These are phyloP conservation scores for Osmerus mordax DNA, from an alignment of 2,113 vertebrate genomes.

Conservation along the genomic window DNA sequence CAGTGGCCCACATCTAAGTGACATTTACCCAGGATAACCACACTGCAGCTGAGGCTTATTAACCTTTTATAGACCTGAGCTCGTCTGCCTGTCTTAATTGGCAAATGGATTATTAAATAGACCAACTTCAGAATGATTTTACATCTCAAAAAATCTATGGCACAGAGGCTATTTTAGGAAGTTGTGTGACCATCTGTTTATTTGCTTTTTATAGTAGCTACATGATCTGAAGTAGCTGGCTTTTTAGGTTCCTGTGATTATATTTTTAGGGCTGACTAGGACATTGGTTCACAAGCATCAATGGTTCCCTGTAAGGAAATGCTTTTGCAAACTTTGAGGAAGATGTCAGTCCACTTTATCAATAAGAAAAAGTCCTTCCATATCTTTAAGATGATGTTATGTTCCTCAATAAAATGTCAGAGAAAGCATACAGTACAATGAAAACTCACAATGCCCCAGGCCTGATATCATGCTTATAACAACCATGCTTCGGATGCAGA, in stretches of 20 bases:
- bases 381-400: neutral
- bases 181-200: constrained; percentile 49
- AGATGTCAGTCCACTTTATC: neutral
- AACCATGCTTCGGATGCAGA: constrained; percentile 18
- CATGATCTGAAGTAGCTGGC: constrained; percentile 18
- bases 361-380: neutral
- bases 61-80: constrained; percentile 77
- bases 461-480: constrained; percentile 19
- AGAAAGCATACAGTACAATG: neutral
- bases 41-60: constrained; percentile 75
- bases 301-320: constrained; percentile 1
- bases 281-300: neutral
- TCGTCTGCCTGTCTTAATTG: constrained; percentile 69
- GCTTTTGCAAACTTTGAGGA: neutral
- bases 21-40: constrained; percentile 79
- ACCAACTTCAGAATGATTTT: constrained; percentile 69
- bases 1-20: constrained; percentile 74
- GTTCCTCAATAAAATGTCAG: neutral
- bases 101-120: constrained; percentile 78
- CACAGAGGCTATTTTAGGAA: constrained; percentile 55
- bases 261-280: neutral
- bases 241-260: neutral
- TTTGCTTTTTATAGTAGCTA: constrained; percentile 34
- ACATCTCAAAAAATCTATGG: constrained; percentile 58
- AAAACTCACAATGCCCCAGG: constrained; percentile 7